A percentile compares a stretch with the other conserved stretches of the same genome.
Evolutionary conservation across 1,140 invertebrate genomes (phyloP).

Genomic region (Drosophila insularis): DNA sequence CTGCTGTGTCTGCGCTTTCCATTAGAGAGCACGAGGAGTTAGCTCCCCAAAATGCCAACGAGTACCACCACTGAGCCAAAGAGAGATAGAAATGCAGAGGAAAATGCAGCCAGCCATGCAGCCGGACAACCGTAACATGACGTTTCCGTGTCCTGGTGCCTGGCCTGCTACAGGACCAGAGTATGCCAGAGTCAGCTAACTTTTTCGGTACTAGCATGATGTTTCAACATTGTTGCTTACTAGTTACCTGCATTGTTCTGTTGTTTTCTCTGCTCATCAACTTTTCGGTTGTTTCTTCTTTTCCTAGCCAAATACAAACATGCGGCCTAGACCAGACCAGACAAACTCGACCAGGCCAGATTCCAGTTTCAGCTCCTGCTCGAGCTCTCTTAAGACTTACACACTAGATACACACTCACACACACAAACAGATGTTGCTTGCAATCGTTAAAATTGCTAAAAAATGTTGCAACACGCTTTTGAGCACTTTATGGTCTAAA

Average conservation of each 20-base stretch:
- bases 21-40: conserved; percentile 42
- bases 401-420: background rate
- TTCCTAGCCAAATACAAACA: conserved; percentile 1
- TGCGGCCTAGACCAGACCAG: background rate
- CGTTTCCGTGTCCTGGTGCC: conserved; percentile 59
- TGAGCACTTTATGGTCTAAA: conserved; percentile 62
- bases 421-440: conserved; percentile 14
- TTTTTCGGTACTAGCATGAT: conserved; percentile 47
- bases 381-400: background rate
- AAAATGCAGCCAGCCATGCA: conserved; percentile 62
- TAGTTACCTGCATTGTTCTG: conserved; percentile 16
- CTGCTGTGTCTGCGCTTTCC: conserved; percentile 51
- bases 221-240: conserved; percentile 60
- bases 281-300: conserved; percentile 9
- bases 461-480: conserved; percentile 44
- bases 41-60: conserved; percentile 16
- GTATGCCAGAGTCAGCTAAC: conserved; percentile 48
- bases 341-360: background rate
- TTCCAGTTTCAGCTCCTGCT: conserved; percentile 8
- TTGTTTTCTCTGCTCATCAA: conserved; percentile 20
- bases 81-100: conserved; percentile 23
- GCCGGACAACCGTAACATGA: conserved; percentile 75
- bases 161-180: conserved; percentile 11
- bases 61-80: background rate
- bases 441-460: conserved; percentile 20